These are phyloP conservation scores for Lophura swinhoii DNA, from an alignment of 2,797 vertebrate species.

Conservation along the genomic window DNA sequence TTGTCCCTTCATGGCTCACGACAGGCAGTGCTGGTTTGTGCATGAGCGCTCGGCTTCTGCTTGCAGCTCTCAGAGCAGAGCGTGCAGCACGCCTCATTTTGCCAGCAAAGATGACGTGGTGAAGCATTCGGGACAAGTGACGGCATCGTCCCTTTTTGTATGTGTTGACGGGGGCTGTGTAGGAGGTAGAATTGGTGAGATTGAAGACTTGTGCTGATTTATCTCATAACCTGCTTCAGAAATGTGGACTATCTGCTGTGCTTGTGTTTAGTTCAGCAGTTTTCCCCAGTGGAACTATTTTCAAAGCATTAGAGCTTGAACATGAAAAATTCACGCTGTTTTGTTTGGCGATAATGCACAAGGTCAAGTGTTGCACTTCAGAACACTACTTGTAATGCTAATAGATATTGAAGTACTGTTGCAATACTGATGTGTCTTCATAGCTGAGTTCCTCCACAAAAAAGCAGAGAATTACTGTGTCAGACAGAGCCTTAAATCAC, in stretches of 20 bases:
- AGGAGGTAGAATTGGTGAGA: background rate
- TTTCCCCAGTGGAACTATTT: background rate
- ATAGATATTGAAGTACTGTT: background rate
- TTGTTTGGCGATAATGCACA: background rate
- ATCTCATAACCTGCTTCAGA: background rate
- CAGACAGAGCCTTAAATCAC: background rate
- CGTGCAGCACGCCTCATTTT: background rate
- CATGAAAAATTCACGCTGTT: background rate
- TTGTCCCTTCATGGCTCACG: background rate
- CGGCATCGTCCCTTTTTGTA: background rate
- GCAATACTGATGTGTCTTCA: background rate
- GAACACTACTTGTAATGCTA: background rate
- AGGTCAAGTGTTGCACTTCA: background rate
- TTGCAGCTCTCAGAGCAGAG: background rate
- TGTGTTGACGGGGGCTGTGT: background rate
- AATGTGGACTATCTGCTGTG: background rate
- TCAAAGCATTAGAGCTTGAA: background rate
- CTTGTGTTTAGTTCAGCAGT: background rate
- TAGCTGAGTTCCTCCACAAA: background rate
- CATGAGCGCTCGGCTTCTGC: background rate
- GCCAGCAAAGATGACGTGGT: background rate
- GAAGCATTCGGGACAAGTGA: fast-evolving
- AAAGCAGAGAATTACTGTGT: background rate
- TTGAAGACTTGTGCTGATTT: background rate
- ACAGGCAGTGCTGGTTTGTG: background rate